Evolutionary conservation across 2,888 invertebrate species (phyloP).

Genomic region (Acrobasis repandana): DNA sequence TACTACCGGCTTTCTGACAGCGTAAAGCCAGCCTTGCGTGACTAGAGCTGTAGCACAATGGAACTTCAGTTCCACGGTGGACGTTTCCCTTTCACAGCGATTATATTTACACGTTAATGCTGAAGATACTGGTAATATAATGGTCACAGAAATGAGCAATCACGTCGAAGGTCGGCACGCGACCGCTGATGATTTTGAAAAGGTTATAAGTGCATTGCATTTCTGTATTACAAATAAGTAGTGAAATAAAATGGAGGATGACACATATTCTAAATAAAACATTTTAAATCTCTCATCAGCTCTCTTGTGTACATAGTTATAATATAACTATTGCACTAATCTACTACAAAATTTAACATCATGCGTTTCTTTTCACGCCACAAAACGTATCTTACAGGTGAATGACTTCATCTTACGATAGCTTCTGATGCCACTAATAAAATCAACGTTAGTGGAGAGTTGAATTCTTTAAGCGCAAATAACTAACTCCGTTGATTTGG

Average conservation of each 20-base stretch:
- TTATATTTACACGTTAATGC: constrained; percentile 53
- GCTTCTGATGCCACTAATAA: no score
- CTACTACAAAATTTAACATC: no score
- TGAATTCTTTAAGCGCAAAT: not conserved
- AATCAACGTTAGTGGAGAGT: constrained; percentile 21
- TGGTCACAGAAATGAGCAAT: constrained; percentile 26
- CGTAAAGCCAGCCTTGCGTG: constrained; percentile 40
- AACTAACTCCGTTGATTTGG: not conserved
- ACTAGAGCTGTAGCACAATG: constrained; percentile 47
- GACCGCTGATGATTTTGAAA: constrained; percentile 26
- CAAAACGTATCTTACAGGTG: no score
- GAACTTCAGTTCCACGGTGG: constrained; percentile 46
- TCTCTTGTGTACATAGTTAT: no score
- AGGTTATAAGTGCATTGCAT: not conserved
- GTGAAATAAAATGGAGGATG: no score
- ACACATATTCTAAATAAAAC: no score
- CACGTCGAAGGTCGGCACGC: constrained; percentile 42
- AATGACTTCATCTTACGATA: no score
- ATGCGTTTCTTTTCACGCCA: no score
- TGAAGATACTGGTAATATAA: constrained; percentile 25
- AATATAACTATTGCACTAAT: no score
- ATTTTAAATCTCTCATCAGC: no score
- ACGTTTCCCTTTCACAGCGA: constrained; percentile 50
- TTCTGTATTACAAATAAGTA: not conserved
- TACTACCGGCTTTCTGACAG: constrained; percentile 1